Base-by-base conservation (phyloP, 2,888 invertebrate species). In the Agriopis aurantiaria region DNA sequence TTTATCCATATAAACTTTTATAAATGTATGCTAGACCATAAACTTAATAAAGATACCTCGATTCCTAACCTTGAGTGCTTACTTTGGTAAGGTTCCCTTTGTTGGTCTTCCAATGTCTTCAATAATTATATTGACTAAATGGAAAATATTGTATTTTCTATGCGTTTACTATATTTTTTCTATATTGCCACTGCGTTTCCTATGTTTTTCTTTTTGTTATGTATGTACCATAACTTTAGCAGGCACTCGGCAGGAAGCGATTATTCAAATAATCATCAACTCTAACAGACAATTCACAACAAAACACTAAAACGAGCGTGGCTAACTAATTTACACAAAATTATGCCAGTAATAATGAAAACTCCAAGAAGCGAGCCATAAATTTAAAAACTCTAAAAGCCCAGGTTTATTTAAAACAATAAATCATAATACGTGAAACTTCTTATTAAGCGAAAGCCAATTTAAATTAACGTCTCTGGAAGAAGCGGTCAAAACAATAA, bases 371-470 rank as follows among this genome's bases (percentile, higher is more conserved):
- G 23, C 66, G 40, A 52, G 57, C 61, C 41, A 63, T 67, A 74
- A 71, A 77, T 75, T 72, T 73, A 65, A 70, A 60, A 65, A 75
- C 65, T 73, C 52, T 60, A 53, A 67, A 69, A 67, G 63, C 63
- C 68, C 68, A 65, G 49, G 64, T 72, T 81, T 78, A 75, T 78
- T 75, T 75, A 66, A 68, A 78, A 81, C 78, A 77, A 87, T 88
- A 92, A 92, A 93, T 92, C 91, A 91, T 81, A 82, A 81, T 77
- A 75, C 77, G 79, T 82, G 81, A 82, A 86, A 84, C 85, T 85
- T 81, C 82, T 91, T 90, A 93, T 92, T 91, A 91, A 82, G 82
- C 81, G 75, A 79, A 76, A 81, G 82, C 87, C 86, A 88, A 88
- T 91, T 87, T 88, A 85, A 79, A 88, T 88, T 88, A 86, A 87